Base-by-base conservation (phyloP, 2,113 vertebrate genomes). In the Ophthalmolycus amberensis region DNA sequence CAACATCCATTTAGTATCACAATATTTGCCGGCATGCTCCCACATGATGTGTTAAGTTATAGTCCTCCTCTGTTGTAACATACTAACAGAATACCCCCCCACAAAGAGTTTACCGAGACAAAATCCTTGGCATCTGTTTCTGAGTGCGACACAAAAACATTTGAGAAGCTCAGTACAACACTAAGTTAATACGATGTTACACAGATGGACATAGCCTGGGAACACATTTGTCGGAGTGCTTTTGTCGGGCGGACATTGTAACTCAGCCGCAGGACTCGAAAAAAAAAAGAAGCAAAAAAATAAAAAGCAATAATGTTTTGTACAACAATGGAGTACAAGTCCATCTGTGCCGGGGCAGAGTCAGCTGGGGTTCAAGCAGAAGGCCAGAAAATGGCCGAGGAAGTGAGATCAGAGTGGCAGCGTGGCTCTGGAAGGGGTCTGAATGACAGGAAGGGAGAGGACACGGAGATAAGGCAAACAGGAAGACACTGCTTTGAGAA, bases 371-470 rank as follows among this genome's bases (percentile, higher is more conserved):
- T 73, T 67, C 48, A 63, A 62, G 10, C 59, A 65, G 46, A 15
- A 75, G 80, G 82, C 84, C 56, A 91, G 92, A 90, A 93, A 89
- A 46, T 54, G n/a, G 65, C 66, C 11, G 62, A 89, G 92, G 89
- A 91, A 93, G 91, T 86, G 81, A 94, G 90, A 86, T 88, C 88
- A 58, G 29, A 79, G 62, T 73, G 86, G 83, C 82, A 66, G 27
- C 6, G 6, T 75, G 84, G 60, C 89, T 74, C 75, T 93, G 70
- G 83, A 85, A 90, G 79, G 76, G 76, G 67, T 56, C 50, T 74
- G 42, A 90, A 85, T 88, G 90, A 79, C 87, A 89, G 92, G 85
- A 94, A 93, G 78, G 75, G 46, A 68, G 67, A 90, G 79, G 58
- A 74, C 59, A 71, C 58, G 14, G 68, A 90, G 91, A 90, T 89